phyloP scores from a whole-genome alignment of 1,140 invertebrate genomes.

The Muscidifurax raptorellus region DNA sequence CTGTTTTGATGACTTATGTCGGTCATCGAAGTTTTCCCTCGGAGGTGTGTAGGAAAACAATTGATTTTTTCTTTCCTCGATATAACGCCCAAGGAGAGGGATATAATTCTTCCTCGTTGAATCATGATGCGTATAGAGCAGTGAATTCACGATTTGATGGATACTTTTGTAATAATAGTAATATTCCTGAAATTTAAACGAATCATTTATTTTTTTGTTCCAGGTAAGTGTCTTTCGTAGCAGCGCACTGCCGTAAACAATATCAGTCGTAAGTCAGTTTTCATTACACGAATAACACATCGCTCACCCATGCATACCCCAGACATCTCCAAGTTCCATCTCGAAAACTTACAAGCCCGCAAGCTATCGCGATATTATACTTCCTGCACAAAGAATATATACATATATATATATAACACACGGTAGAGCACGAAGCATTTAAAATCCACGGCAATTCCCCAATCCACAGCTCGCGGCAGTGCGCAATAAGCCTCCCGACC shows the following conservation, averaged over 20 bases:
- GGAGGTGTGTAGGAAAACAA: neutral
- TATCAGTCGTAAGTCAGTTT: neutral
- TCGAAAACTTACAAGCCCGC: neutral
- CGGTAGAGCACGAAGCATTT: neutral
- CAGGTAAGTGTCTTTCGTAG: slow-evolving; percentile 10
- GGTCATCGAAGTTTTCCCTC: neutral
- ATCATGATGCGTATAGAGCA: neutral
- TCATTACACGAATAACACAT: neutral
- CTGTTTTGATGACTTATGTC: slow-evolving; percentile 29
- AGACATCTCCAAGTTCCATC: neutral
- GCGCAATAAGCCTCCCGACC: neutral
- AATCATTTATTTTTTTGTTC: slow-evolving; percentile 14
- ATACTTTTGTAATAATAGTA: too few relatives aligned
- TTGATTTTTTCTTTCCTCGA: neutral
- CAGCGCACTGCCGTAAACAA: neutral
- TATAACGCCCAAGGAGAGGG: neutral
- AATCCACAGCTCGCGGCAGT: neutral
- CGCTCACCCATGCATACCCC: neutral
- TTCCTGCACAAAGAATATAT: too few relatives aligned
- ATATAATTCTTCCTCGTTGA: neutral
- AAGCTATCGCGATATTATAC: too few relatives aligned
- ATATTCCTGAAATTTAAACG: neutral
- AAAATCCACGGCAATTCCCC: neutral
- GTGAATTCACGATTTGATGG: too few relatives aligned
- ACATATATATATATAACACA: neutral